These are phyloP conservation scores for Perizoma affinitatum DNA, from an alignment of 2,888 invertebrate species.

Conservation along the genomic window DNA sequence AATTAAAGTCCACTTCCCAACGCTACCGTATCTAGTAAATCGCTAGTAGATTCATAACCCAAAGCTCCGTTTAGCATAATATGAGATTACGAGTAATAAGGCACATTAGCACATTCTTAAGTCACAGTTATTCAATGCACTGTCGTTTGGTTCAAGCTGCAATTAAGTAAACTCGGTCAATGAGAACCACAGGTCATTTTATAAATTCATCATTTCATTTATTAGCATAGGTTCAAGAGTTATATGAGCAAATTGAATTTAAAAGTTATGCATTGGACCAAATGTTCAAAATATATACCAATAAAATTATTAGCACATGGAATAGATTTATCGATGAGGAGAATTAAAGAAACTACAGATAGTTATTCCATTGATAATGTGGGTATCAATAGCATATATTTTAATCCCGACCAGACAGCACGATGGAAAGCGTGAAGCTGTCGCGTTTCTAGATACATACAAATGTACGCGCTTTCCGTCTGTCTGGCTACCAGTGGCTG, in stretches of 20 bases:
- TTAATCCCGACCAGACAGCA: constrained; percentile 25
- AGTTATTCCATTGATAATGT: constrained; percentile 1
- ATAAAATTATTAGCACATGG: background rate
- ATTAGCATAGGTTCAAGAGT: constrained; percentile 20
- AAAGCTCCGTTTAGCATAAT: constrained; percentile 7
- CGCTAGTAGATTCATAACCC: constrained; percentile 9
- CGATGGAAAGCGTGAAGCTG: constrained; percentile 37
- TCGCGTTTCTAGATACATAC: constrained; percentile 37
- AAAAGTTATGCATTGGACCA: background rate
- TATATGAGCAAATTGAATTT: background rate
- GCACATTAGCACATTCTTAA: constrained; percentile 31
- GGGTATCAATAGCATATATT: constrained; percentile 25
- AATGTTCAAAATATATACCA: background rate
- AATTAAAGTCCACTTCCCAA: background rate
- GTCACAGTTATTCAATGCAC: constrained; percentile 14
- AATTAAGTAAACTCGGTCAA: constrained; percentile 36
- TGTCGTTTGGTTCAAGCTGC: constrained; percentile 25
- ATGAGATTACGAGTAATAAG: constrained; percentile 18
- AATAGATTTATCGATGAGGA: too few relatives aligned
- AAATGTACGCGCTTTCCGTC: constrained; percentile 36
- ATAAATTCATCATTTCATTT: constrained; percentile 24
- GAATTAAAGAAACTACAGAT: background rate
- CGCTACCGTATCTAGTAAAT: background rate
- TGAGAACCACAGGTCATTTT: constrained; percentile 31
- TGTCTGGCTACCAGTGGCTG: constrained; percentile 12